Evolutionary conservation across 2,113 vertebrate species (phyloP).

Genomic region (Nycticryphes semicollaris): DNA sequence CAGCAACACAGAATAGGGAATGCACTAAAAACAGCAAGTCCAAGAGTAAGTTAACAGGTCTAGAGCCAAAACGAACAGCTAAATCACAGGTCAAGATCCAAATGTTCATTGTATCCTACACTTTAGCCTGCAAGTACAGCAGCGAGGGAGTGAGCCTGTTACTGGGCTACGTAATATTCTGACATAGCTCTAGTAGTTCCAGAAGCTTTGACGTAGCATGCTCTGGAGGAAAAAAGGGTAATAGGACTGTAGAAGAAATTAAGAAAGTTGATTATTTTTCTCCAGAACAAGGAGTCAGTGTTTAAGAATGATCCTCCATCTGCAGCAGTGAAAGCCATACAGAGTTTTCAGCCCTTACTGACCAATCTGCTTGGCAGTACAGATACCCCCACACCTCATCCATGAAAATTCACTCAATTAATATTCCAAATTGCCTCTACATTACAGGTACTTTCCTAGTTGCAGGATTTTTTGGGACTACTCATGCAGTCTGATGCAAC

Average conservation of each 20-base stretch:
- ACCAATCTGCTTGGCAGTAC: not conserved
- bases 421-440: not conserved
- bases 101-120: not conserved
- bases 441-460: not conserved
- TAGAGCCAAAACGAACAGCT: not conserved
- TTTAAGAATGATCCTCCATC: not conserved
- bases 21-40: conserved; percentile 75
- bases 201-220: not conserved
- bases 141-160: not conserved
- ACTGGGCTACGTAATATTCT: not conserved
- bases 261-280: not conserved
- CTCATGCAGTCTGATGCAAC: not conserved
- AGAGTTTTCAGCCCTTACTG: not conserved
- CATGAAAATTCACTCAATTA: not conserved
- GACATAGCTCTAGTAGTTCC: not conserved
- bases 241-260: not conserved
- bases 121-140: not conserved
- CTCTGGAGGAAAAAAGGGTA: not conserved
- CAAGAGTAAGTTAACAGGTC: not conserved
- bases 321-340: not conserved
- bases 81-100: not conserved
- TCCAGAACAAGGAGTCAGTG: not conserved
- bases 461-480: not conserved
- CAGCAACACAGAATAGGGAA: conserved; percentile 96
- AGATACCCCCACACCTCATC: not conserved